Evolutionary conservation across 2,797 vertebrate species (phyloP), one percentile per base, ranked within the genome.

Genomic region (Austrolebias charrua): DNA sequence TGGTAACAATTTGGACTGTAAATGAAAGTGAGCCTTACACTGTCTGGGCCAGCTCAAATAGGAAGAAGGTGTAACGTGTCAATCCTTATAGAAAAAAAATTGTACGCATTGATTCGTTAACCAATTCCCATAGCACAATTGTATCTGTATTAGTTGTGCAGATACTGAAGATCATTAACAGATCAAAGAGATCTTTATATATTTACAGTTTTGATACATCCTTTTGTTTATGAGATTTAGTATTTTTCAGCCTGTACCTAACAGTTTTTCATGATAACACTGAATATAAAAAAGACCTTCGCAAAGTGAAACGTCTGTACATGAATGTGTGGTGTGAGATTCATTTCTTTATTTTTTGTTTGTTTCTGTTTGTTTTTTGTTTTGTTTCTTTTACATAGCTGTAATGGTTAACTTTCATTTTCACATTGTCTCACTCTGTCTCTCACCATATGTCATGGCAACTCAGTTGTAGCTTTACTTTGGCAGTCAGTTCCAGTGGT

Each of bases 271-370:
- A 89, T 88, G 88, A 67, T 90, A 88, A 91, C 81, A 86, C 64
- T 80, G 84, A 73, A 88, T 89, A 89, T 89, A 88, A 89, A 91
- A 91, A 90, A 89, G 80, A 90, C 83, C 87, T 91, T 89, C 74
- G 82, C 76, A 83, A 88, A 92, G 81, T 86, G 87, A 90, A 82
- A 89, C 82, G 73, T 90, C 89, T 93, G 91, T 93, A 93, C 90
- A 92, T 86, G 70, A 71, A 84, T 85, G 83, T 79, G 60, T 86
- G 81, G 80, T 81, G 14, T 78, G 24, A 24, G 24, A 2, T 24
- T 24, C 24, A 24, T 24, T 84, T 82, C 76, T 82, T 67, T 24
- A 24, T 24, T 24, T 24, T 24, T 86, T 82, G 81, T 81, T 14
- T 79, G 24, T 73, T 81, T 90, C 82, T 81, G 18, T 79, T 84